Evolutionary conservation across 2,888 invertebrate genomes (phyloP), one percentile per base, ranked within the genome.

Genomic region (Amphimallon solstitiale): DNA sequence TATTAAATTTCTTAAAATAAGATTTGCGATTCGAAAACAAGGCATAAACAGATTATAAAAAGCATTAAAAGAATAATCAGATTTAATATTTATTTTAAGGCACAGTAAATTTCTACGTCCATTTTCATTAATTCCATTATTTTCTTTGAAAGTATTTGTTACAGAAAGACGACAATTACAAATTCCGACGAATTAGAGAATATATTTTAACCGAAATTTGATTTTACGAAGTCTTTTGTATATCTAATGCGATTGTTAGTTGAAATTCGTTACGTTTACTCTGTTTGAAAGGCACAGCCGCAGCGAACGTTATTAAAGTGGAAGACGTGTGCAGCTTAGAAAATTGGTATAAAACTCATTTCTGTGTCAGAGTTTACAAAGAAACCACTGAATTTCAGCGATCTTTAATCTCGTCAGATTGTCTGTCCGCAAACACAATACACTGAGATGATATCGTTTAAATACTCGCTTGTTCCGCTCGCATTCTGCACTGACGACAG

Each of bases 391-490:
- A 70, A 71, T 71, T 68, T 71, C 69, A 67, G 67, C 68, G 70
- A 73, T 74, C 73, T 74, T 74, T 76, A 75, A 76, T 76, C 77
- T 74, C 74, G 72, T 75, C 73, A 71, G 71, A 73, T 71, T 70
- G 69, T 72, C 74, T 71, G 75, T 73, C 76, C 71, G 73, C 76
- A 71, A 75, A 71, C 71, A 76, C 74, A 74, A 75, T 74, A 68
- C 71, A 49, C 63, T 54, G 52, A 65, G 73, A 74, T 74, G 71
- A 69, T 74, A 75, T 73, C 72, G 69, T 71, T 75, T 74, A 75
- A 76, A 74, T 71, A 70, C 71, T 67, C 59, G 63, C 63, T 69
- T 70, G 68, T 69, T 67, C 62, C 60, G 35, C 65, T 61, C 54
- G 29, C 66, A 66, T 68, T 66, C 61, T 68, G 54, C 48, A 45